Percentiles rank a stretch among this genome's conserved stretches.
Conservation (phyloP, 2,888 invertebrate genomes). For the Orthonychiurus folsomi region DNA sequence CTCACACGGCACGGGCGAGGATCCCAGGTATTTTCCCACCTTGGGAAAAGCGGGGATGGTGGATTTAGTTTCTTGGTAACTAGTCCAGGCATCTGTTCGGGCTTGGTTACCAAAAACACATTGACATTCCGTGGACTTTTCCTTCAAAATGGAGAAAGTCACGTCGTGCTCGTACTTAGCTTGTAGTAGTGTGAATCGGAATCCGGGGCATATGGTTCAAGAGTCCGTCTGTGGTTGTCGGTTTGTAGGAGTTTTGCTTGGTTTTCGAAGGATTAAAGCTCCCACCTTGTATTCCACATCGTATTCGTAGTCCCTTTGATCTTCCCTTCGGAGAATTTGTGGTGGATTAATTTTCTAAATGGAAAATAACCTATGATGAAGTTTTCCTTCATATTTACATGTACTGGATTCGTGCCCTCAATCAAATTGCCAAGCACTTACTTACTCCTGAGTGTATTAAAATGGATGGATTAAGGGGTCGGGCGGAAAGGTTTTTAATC, state of each 20-base stretch:
- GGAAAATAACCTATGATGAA: neutral
- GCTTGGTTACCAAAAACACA: too few species aligned
- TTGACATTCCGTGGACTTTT: too few species aligned
- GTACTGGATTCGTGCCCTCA: too few species aligned
- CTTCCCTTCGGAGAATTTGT: neutral
- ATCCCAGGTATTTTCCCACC: neutral
- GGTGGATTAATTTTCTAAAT: neutral
- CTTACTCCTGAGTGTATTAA: too few species aligned
- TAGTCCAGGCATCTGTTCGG: too few species aligned
- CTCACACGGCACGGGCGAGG: too few species aligned
- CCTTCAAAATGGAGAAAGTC: neutral
- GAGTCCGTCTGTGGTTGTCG: neutral
- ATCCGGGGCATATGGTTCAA: neutral
- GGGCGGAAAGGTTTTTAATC: neutral
- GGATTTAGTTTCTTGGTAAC: neutral
- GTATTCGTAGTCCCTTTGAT: neutral
- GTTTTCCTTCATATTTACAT: too few species aligned
- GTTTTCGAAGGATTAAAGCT: too few species aligned
- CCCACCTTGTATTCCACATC: neutral
- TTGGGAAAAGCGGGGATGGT: neutral
- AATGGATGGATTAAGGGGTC: neutral
- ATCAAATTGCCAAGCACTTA: too few species aligned
- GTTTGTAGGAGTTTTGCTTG: neutral
- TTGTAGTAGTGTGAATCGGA: too few species aligned
- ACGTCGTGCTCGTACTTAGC: neutral